These are phyloP conservation scores for Charanyca ferruginea DNA, from an alignment of 2,888 invertebrate genomes.

Conservation along the genomic window DNA sequence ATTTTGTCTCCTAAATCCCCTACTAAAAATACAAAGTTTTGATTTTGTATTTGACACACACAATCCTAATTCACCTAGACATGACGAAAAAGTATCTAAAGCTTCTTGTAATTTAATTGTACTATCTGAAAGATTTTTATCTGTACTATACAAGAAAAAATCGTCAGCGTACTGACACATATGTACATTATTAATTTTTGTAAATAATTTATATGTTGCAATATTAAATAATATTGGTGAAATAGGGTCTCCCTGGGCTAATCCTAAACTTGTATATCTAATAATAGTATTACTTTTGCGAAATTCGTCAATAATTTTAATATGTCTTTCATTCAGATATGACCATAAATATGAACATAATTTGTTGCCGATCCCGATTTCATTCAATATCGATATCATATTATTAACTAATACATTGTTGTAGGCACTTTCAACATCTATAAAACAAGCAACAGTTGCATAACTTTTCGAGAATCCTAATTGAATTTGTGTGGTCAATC, in stretches of 20 bases:
- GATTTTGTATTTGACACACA: constrained; percentile 1
- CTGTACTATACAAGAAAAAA: constrained; percentile 2
- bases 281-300: not conserved
- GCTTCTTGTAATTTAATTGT: constrained; percentile 1
- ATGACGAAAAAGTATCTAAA: not conserved
- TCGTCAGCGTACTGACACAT: constrained; percentile 11
- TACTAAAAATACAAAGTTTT: constrained; percentile 4
- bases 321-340: constrained; percentile 3
- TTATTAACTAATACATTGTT: constrained; percentile 1
- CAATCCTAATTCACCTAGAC: not conserved
- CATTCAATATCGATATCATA: not conserved
- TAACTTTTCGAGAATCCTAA: constrained; percentile 4
- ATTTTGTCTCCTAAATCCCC: constrained; percentile 7
- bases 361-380: not conserved
- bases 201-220: not conserved
- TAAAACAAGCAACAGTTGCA: constrained; percentile 2
- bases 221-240: constrained; percentile 4
- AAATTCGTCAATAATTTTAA: too few relatives aligned
- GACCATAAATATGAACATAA: constrained; percentile 1
- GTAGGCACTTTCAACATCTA: constrained; percentile 7
- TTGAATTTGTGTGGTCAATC: constrained; percentile 7
- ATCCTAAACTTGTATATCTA: constrained; percentile 4
- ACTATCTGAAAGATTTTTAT: constrained; percentile 3
- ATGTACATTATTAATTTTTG: not conserved
- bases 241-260: constrained; percentile 8